These are phyloP conservation scores for Dasyprocta punctata DNA, from an alignment of 2,113 vertebrate genomes.

Conservation along the genomic window DNA sequence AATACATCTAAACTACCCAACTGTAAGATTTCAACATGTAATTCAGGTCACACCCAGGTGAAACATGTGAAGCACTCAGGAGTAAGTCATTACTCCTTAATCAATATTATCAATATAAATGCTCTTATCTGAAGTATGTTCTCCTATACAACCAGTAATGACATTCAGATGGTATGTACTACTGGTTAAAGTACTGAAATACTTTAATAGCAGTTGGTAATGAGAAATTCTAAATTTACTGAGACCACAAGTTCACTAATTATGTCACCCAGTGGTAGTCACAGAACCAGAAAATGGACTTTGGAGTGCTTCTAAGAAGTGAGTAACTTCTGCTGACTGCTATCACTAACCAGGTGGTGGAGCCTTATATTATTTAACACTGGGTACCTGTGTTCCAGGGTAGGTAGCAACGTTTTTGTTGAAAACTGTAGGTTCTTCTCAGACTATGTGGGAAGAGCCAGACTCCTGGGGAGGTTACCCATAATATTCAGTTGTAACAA, in stretches of 20 bases:
- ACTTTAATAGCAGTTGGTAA: background rate
- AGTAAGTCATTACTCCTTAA: background rate
- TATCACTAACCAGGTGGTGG: background rate
- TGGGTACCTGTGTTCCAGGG: background rate
- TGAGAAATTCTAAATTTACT: slow-evolving; percentile 21
- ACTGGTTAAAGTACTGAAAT: background rate
- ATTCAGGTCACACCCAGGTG: background rate
- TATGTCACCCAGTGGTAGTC: background rate
- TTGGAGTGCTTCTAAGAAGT: background rate
- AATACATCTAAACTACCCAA: background rate
- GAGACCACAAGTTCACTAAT: slow-evolving; percentile 20
- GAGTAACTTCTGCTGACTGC: background rate
- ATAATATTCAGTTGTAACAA: background rate
- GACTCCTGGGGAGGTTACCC: background rate
- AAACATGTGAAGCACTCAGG: background rate
- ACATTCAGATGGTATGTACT: background rate
- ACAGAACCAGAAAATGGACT: background rate
- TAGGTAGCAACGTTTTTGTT: background rate
- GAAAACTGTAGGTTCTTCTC: background rate
- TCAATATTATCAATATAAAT: background rate
- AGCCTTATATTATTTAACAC: too few species aligned
- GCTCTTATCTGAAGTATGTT: background rate
- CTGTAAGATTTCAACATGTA: background rate
- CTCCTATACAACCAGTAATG: background rate
- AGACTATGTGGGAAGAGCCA: background rate